A percentile compares a stretch with the other conserved stretches of the same genome.
phyloP scores from a whole-genome alignment of 2,113 vertebrate genomes.

The Pteropus alecto region DNA sequence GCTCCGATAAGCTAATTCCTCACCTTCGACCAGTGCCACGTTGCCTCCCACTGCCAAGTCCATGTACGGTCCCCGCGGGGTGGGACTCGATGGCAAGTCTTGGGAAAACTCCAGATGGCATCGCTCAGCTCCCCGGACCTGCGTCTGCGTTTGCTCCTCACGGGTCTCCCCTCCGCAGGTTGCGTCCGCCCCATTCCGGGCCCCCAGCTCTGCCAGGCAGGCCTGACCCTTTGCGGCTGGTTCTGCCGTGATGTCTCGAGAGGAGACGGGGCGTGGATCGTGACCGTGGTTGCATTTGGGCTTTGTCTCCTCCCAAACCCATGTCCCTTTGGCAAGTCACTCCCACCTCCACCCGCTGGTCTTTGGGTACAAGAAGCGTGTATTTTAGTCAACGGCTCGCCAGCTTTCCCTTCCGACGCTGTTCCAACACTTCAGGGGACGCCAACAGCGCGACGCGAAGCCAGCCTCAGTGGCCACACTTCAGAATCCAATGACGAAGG shows the following conservation, averaged over 20 bases:
- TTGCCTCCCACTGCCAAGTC: accelerated
- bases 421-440: background rate
- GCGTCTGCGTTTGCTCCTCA: background rate
- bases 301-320: background rate
- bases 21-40: accelerated
- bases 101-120: accelerated
- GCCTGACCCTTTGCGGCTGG: background rate
- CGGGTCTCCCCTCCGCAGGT: accelerated
- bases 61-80: accelerated
- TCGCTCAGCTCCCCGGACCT: accelerated
- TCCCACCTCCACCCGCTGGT: background rate
- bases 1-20: accelerated
- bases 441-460: accelerated
- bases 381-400: no score
- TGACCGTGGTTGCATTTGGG: accelerated
- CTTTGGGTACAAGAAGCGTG: background rate
- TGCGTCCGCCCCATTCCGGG: accelerated
- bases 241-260: accelerated
- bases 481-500: accelerated
- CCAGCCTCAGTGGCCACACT: background rate
- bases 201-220: background rate
- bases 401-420: background rate
- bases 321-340: accelerated
- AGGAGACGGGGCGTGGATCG: no score
- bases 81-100: accelerated